Evolutionary conservation across 2,113 vertebrate genomes (phyloP).

Genomic region (Petroica traversi): DNA sequence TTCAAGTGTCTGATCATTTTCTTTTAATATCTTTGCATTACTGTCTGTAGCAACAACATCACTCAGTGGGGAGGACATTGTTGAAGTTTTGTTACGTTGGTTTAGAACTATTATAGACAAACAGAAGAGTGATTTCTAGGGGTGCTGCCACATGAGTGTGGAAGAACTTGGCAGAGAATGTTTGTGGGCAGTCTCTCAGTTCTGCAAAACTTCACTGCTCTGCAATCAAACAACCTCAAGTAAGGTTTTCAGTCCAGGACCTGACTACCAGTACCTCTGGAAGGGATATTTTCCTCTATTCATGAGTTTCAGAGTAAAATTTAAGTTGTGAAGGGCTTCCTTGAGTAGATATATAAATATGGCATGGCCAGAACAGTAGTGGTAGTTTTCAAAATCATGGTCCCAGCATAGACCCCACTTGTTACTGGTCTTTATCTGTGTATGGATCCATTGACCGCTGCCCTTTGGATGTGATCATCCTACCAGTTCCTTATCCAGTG

Average conservation of each 20-base stretch:
- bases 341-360: background rate
- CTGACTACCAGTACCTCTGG: background rate
- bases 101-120: background rate
- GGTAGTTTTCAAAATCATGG: background rate
- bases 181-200: background rate
- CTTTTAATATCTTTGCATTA: background rate
- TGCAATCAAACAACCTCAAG: background rate
- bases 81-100: background rate
- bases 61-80: background rate
- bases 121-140: background rate
- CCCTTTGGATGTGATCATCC: background rate
- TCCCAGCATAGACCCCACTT: background rate
- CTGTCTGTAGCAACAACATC: background rate
- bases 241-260: background rate
- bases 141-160: background rate
- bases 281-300: background rate
- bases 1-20: background rate
- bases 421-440: background rate
- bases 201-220: background rate
- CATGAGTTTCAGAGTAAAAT: background rate
- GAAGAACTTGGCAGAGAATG: background rate
- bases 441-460: background rate
- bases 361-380: background rate
- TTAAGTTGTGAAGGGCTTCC: background rate
- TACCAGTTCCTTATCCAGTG: background rate